phyloP scores from a whole-genome alignment of 2,113 vertebrate species.

The Pristiophorus japonicus region DNA sequence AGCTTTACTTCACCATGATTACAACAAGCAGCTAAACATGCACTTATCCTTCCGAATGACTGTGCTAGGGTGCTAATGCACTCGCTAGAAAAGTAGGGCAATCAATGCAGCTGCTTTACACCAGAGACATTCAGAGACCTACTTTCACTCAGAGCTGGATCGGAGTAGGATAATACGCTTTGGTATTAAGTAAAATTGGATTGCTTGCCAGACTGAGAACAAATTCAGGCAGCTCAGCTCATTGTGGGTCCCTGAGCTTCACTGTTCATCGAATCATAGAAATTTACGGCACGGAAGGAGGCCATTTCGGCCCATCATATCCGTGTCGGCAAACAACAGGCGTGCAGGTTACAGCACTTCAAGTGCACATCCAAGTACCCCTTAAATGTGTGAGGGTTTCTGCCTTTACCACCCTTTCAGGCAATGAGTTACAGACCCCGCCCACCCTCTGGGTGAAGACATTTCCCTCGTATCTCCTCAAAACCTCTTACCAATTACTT shows the following conservation, averaged over 20 bases:
- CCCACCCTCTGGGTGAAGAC: too few relatives aligned
- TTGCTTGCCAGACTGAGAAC: not conserved
- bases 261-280: too few relatives aligned
- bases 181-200: not conserved
- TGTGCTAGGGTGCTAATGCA: not conserved
- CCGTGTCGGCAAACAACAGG: too few relatives aligned
- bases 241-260: not conserved
- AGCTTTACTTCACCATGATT: not conserved
- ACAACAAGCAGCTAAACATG: not conserved
- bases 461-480: too few relatives aligned
- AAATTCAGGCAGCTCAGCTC: not conserved
- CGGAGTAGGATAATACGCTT: not conserved
- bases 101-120: not conserved
- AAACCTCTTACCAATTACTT: too few relatives aligned
- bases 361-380: too few relatives aligned
- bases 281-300: too few relatives aligned
- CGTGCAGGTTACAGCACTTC: too few relatives aligned
- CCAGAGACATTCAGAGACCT: not conserved
- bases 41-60: not conserved
- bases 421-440: too few relatives aligned
- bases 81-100: not conserved
- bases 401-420: too few relatives aligned
- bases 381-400: too few relatives aligned
- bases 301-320: too few relatives aligned
- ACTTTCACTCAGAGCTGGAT: not conserved